Evolutionary conservation across 2,888 invertebrate genomes (phyloP).

Genomic region (Baccha elongata): DNA sequence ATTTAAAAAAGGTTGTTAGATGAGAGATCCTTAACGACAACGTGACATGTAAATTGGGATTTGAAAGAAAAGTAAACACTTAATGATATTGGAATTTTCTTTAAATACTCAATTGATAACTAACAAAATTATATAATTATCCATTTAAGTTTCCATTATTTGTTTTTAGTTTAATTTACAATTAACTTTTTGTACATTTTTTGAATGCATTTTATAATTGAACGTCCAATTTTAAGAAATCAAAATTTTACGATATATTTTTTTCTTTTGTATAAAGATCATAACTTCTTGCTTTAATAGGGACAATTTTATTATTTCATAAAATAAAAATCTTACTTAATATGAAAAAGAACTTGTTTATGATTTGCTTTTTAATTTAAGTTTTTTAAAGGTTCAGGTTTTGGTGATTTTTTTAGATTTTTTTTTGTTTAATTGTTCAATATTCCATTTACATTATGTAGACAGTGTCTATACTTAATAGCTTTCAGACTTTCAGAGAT

Average conservation of each 20-base stretch:
- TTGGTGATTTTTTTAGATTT: background rate
- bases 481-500: no score
- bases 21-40: background rate
- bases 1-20: slow-evolving; percentile 49
- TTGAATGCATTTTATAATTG: slow-evolving; percentile 46
- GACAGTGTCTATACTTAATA: no score
- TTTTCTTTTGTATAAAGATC: slow-evolving; percentile 50
- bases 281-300: slow-evolving; percentile 39
- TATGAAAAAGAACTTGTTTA: slow-evolving; percentile 3
- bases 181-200: slow-evolving; percentile 39
- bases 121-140: slow-evolving; percentile 1
- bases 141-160: slow-evolving; percentile 33
- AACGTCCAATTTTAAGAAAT: slow-evolving; percentile 42
- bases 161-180: slow-evolving; percentile 47
- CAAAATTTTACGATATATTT: slow-evolving; percentile 51
- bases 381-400: background rate
- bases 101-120: slow-evolving; percentile 16
- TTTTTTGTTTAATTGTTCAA: background rate
- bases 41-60: background rate
- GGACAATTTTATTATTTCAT: slow-evolving; percentile 53
- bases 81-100: slow-evolving; percentile 21
- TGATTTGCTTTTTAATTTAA: background rate
- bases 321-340: slow-evolving; percentile 45
- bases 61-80: background rate
- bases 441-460: no score